These are phyloP conservation scores for Physocephala rufipes DNA, from an alignment of 2,888 invertebrate genomes.

Conservation along the genomic window DNA sequence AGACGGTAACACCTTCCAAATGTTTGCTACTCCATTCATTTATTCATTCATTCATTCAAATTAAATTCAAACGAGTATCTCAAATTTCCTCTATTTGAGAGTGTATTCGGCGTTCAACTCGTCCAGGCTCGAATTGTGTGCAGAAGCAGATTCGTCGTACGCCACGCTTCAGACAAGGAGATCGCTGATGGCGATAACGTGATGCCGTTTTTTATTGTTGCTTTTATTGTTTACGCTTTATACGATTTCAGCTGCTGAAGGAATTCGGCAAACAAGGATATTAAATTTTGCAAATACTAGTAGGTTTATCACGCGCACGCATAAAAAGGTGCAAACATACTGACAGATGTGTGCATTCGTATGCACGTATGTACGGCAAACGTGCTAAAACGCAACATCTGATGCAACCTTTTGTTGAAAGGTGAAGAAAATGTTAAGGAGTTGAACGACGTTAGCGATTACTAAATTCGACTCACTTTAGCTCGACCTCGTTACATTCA, in stretches of 20 bases:
- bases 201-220: background rate
- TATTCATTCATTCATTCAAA: constrained; percentile 2
- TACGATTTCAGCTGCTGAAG: background rate
- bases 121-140: background rate
- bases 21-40: too few species aligned
- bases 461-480: background rate
- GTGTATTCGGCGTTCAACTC: too few species aligned
- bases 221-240: constrained; percentile 7
- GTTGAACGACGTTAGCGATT: too few species aligned
- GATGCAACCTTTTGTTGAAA: constrained; percentile 84
- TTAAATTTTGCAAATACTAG: constrained; percentile 16
- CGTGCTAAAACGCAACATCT: constrained; percentile 58
- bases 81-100: too few species aligned
- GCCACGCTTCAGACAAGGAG: constrained; percentile 16
- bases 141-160: background rate
- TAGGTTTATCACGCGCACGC: too few species aligned
- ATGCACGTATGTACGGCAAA: background rate
- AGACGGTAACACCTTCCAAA: background rate
- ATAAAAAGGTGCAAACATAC: background rate
- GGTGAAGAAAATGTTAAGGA: constrained; percentile 19
- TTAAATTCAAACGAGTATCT: constrained; percentile 11
- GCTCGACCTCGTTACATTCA: too few species aligned
- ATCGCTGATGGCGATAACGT: background rate
- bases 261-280: background rate
- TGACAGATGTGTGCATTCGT: background rate